A percentile compares a stretch with the other conserved stretches of the same genome.
Evolutionary conservation across 2,113 vertebrate genomes (phyloP).

Genomic region (Pterocles burchelli): DNA sequence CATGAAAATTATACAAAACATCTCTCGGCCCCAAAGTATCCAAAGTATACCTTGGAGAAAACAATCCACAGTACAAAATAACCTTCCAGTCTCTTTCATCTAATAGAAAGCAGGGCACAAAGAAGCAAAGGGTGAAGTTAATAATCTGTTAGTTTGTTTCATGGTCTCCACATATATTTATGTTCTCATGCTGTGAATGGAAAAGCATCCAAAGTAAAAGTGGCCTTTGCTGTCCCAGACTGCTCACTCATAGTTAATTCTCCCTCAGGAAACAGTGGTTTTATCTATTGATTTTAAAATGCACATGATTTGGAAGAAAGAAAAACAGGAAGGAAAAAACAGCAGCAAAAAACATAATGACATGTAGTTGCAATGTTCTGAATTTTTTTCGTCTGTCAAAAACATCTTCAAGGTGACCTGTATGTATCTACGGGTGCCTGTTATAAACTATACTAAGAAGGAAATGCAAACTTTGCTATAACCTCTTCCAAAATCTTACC

Average conservation of each 20-base stretch:
- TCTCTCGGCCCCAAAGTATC: neutral
- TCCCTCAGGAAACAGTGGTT: neutral
- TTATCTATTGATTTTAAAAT: conserved; percentile 11
- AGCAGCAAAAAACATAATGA: neutral
- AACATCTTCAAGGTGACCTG: neutral
- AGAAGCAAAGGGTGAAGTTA: neutral
- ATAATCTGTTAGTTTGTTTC: neutral
- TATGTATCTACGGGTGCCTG: neutral
- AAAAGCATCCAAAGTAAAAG: conserved; percentile 7
- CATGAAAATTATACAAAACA: neutral
- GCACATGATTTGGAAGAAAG: neutral
- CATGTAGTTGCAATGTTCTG: neutral
- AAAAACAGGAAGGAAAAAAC: neutral
- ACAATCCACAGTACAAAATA: neutral
- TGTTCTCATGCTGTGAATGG: conserved; percentile 16
- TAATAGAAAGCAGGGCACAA: neutral
- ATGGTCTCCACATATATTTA: neutral
- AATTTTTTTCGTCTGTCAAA: neutral
- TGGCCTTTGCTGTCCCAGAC: neutral
- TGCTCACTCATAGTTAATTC: neutral
- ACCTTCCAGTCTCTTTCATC: neutral
- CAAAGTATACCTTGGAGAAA: neutral
- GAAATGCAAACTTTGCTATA: neutral
- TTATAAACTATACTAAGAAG: neutral
- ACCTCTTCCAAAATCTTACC: neutral